Base-by-base conservation (phyloP, 2,888 invertebrate species). In the Cryptocephalus primarius region DNA sequence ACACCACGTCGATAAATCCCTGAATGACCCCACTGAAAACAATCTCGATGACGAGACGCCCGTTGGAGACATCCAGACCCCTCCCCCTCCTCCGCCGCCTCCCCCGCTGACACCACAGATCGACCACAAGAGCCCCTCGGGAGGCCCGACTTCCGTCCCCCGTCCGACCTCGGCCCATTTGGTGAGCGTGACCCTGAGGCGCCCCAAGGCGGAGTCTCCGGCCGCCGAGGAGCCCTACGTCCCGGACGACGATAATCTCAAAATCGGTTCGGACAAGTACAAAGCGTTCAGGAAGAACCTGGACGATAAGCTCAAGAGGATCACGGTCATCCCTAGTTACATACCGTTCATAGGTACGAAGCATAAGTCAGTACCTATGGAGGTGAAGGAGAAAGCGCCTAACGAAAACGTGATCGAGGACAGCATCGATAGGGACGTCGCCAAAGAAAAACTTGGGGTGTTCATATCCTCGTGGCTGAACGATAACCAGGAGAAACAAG, bases 251-350 rank as follows among this genome's bases (percentile, higher is more conserved):
- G 52, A 52, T 40, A 58, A 62, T 50, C 43, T 62, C 31, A 59
- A 52, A 51, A 52, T 55, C 1, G 55, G 55, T 11, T 51, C 60
- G 8, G 53, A 51, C 6, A 54, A 60, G 46, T 58, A 56, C 45
- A 54, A 57, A 41, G 44, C 49, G 8, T 64, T 64, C 44, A 49
- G 48, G 43, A 51, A 55, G 45, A 52, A 54, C 40, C 53, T 64
- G 31, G 53, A 53, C 40, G 46, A 55, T 41, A 57, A 54, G 42
- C 46, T 62, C 13, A 50, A 53, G 42, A 52, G 43, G 31, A 34
- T 44, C 10, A 41, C 43, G 10, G 41, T 48, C 2, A 32, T 48
- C n/a, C 54, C 56, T 9, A 41, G 14, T 9, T 48, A 48, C 44
- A 45, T 53, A 9, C 44, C 47, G 9, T n/a, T 12, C 11, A 9